Percentiles rank a stretch among this genome's conserved stretches.
Conservation (phyloP, 2,797 vertebrate species). For the Capromys pilorides region DNA sequence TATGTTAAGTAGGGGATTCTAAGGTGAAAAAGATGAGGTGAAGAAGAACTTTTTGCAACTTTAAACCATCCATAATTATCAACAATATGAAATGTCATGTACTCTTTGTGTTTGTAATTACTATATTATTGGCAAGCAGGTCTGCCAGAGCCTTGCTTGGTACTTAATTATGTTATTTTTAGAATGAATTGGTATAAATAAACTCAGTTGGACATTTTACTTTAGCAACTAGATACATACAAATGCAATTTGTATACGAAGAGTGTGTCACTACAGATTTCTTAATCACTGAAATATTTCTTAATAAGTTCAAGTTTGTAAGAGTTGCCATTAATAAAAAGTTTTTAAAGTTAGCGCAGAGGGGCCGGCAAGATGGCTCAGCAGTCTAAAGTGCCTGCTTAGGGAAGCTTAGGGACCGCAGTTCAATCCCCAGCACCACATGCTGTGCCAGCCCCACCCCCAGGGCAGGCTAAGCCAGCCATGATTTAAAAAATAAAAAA, state of each 20-base stretch:
- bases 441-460: too few relatives aligned
- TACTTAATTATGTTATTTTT: conserved; percentile 20
- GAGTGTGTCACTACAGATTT: not conserved
- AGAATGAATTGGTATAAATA: not conserved
- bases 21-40: not conserved
- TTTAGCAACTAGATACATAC: not conserved
- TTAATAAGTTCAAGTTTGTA: not conserved
- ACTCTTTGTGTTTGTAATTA: not conserved
- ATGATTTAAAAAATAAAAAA: not conserved
- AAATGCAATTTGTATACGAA: not conserved
- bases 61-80: conserved; percentile 11
- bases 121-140: not conserved
- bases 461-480: too few relatives aligned
- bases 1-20: conserved; percentile 8
- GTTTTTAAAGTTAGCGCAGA: not conserved
- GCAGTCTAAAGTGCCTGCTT: too few relatives aligned
- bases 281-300: conserved; percentile 4
- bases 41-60: not conserved
- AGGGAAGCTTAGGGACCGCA: too few relatives aligned
- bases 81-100: not conserved
- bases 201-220: conserved; percentile 3
- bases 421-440: too few relatives aligned
- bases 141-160: not conserved
- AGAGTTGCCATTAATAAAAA: not conserved
- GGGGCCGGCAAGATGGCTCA: too few relatives aligned